Evolutionary conservation across 1,140 invertebrate species (phyloP).

Genomic region (Cepaea nemoralis): DNA sequence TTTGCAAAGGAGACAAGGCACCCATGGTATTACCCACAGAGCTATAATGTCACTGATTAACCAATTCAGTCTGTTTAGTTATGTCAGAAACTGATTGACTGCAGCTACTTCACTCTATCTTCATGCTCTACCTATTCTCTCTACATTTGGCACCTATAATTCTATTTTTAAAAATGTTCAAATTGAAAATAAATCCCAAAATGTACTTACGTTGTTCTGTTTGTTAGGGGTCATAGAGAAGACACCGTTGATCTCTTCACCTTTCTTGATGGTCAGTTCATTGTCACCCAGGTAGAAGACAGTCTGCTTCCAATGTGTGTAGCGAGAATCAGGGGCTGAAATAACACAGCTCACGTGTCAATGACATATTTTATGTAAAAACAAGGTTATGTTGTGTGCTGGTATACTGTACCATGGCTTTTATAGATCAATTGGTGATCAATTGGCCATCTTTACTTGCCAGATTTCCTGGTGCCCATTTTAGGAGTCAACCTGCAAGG

Average conservation of each 20-base stretch:
- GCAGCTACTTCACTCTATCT: background rate
- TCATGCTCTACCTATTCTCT: background rate
- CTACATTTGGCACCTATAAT: background rate
- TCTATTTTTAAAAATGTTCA: background rate
- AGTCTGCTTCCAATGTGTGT: slow-evolving; percentile 99
- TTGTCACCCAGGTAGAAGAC: slow-evolving; percentile 98
- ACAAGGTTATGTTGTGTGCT: too few species aligned
- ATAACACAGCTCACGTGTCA: too few species aligned
- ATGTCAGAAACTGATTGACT: background rate
- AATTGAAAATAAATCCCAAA: background rate
- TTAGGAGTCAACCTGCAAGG: too few species aligned
- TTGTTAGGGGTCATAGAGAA: slow-evolving; percentile 96
- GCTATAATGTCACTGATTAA: too few species aligned
- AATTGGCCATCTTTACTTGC: too few species aligned
- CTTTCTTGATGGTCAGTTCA: slow-evolving; percentile 93
- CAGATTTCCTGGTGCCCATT: too few species aligned
- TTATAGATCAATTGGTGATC: too few species aligned
- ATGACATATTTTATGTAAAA: too few species aligned
- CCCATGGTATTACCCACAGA: too few species aligned
- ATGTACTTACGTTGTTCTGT: slow-evolving; percentile 83
- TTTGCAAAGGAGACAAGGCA: too few species aligned
- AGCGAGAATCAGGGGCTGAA: slow-evolving; percentile 90
- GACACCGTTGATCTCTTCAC: slow-evolving; percentile 91
- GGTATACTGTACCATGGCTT: too few species aligned
- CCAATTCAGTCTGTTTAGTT: background rate